Percentiles rank a stretch among this genome's conserved stretches.
These are phyloP conservation scores for Catharus bicknelli DNA, from an alignment of 2,113 vertebrate species.

Conservation along the genomic window DNA sequence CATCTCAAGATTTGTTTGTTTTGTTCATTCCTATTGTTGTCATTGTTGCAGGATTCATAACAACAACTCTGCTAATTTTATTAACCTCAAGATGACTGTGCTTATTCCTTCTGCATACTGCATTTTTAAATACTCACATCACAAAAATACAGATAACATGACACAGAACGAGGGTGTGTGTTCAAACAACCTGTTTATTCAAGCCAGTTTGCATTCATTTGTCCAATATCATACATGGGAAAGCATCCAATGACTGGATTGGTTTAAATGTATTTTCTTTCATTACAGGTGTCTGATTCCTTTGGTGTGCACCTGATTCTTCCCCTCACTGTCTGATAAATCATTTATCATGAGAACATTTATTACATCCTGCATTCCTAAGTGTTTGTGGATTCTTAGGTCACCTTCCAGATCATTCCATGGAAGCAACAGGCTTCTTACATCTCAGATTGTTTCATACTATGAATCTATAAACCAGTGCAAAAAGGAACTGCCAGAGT, in stretches of 20 bases:
- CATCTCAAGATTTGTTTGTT: background rate
- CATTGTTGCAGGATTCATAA: background rate
- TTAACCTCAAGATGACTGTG: background rate
- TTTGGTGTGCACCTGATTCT: background rate
- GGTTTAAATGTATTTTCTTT: background rate
- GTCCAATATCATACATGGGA: background rate
- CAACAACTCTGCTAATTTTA: background rate
- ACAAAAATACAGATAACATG: background rate
- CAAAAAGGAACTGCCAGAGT: slow-evolving; percentile 66
- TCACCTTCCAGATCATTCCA: background rate
- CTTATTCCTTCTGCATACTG: background rate
- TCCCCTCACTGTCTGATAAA: background rate
- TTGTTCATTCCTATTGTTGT: background rate
- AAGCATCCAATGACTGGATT: background rate
- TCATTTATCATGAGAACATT: slow-evolving; percentile 26
- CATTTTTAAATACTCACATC: background rate
- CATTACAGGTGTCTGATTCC: background rate
- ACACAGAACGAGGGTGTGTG: background rate
- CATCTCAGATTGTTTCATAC: slow-evolving; percentile 63
- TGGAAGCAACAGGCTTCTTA: background rate
- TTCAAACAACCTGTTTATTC: background rate
- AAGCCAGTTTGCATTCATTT: background rate
- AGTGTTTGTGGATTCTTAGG: background rate
- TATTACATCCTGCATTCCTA: background rate
- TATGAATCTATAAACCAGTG: slow-evolving; percentile 70